Evolutionary conservation across 2,888 invertebrate species (phyloP).

Genomic region (Syrphus vitripennis): DNA sequence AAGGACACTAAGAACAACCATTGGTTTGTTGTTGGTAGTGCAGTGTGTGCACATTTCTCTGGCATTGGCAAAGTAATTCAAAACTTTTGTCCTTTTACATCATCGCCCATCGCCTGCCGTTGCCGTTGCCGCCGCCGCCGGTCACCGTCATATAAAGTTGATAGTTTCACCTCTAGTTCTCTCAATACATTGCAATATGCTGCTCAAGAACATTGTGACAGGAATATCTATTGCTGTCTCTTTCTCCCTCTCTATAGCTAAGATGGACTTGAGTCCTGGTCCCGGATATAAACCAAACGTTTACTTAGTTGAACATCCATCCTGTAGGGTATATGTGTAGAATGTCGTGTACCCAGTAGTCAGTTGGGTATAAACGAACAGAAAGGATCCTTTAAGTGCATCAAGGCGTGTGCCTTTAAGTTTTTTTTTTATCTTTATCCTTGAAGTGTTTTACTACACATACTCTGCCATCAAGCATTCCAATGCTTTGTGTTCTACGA

Average conservation of each 20-base stretch:
- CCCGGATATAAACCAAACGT: conserved; percentile 70
- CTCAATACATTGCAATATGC: conserved; percentile 66
- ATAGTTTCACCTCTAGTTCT: conserved; percentile 50
- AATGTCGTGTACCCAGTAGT: conserved; percentile 7
- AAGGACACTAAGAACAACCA: conserved; percentile 22
- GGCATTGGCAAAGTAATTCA: conserved; percentile 55
- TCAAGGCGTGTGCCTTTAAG: conserved; percentile 49
- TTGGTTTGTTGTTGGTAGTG: neutral
- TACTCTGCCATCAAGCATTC: conserved; percentile 46
- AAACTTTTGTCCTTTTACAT: conserved; percentile 65
- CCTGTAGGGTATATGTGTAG: conserved; percentile 11
- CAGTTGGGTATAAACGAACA: neutral
- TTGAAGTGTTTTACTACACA: conserved; percentile 49
- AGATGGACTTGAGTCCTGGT: neutral
- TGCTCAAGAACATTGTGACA: conserved; percentile 61
- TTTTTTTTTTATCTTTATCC: neutral
- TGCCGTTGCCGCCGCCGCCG: neutral
- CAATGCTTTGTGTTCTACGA: conserved; percentile 48
- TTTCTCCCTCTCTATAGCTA: neutral
- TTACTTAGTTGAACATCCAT: conserved; percentile 68
- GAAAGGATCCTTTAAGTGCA: conserved; percentile 57
- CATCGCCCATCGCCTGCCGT: neutral
- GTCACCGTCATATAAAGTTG: conserved; percentile 64
- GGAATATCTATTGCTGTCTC: too few relatives aligned
- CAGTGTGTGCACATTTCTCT: neutral